Conservation (phyloP, 1,140 invertebrate genomes). For the Danaus melanippus region DNA sequence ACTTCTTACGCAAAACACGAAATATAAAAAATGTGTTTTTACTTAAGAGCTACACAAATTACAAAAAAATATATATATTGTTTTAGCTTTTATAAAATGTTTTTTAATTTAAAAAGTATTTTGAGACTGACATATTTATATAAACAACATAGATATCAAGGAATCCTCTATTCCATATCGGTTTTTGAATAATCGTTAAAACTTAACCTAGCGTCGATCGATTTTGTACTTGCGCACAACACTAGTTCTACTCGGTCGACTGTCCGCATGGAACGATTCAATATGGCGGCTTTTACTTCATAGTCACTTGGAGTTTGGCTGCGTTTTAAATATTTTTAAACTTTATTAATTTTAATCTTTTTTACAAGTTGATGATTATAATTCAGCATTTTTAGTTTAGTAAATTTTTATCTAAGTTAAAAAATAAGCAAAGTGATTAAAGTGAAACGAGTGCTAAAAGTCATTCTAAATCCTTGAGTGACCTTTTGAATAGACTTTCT, state of each 20-base stretch:
- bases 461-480: constrained; percentile 63
- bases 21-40: too few species aligned
- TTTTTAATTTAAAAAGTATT: too few species aligned
- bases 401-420: constrained; percentile 46
- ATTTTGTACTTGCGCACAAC: constrained; percentile 54
- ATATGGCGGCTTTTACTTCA: constrained; percentile 64
- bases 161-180: too few species aligned
- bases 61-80: too few species aligned
- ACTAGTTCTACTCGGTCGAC: constrained; percentile 42
- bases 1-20: too few species aligned
- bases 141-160: too few species aligned
- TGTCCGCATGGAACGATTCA: constrained; percentile 62
- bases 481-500: constrained; percentile 65
- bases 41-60: too few species aligned
- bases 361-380: constrained; percentile 33
- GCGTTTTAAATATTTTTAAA: constrained; percentile 44
- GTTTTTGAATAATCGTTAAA: constrained; percentile 6
- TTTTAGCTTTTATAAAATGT: too few species aligned
- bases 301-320: constrained; percentile 51
- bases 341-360: constrained; percentile 33
- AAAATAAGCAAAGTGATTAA: constrained; percentile 49
- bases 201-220: constrained; percentile 22
- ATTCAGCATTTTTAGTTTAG: constrained; percentile 42
- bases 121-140: too few species aligned
- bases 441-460: constrained; percentile 48